Conservation (phyloP, 1,140 invertebrate species). For the Conus betulinus region DNA sequence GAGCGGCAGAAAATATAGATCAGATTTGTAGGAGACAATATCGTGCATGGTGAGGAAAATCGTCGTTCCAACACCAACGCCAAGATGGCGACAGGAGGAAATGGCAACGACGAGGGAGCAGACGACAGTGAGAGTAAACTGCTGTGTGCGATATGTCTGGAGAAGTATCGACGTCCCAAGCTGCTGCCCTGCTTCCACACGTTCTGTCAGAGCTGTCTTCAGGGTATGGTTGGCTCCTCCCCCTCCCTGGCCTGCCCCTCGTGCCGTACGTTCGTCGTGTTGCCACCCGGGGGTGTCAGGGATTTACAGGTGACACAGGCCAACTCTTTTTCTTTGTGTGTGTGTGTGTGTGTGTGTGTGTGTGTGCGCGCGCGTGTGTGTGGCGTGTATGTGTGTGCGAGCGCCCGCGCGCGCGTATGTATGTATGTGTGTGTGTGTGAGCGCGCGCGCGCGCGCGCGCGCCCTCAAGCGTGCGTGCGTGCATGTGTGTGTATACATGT, state of each 20-base stretch:
- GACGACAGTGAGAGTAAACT: not conserved
- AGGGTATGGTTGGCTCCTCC: slow-evolving; percentile 7
- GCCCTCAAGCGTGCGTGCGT: not conserved
- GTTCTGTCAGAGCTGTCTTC: slow-evolving; percentile 22
- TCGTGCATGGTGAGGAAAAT: no score
- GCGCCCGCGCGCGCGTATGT: no score
- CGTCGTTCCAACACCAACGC: no score
- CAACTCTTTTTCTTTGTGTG: no score
- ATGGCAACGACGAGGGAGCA: not conserved
- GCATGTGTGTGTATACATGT: not conserved
- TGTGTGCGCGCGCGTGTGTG: no score
- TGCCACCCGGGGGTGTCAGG: slow-evolving; percentile 6
- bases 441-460: no score
- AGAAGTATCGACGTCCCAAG: slow-evolving; percentile 20
- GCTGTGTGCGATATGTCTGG: slow-evolving; percentile 28
- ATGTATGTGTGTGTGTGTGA: not conserved
- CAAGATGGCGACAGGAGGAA: slow-evolving; percentile 22
- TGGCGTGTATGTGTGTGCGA: no score
- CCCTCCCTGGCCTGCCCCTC: slow-evolving; percentile 22
- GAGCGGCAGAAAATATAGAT: no score
- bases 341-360: no score
- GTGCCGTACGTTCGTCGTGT: not conserved
- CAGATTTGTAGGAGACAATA: no score
- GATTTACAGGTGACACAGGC: slow-evolving; percentile 14
- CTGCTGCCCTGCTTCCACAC: slow-evolving; percentile 31